Evolutionary conservation across 2,113 vertebrate species (phyloP), one percentile per base, ranked within the genome.

Genomic region (Eubucco bourcierii): DNA sequence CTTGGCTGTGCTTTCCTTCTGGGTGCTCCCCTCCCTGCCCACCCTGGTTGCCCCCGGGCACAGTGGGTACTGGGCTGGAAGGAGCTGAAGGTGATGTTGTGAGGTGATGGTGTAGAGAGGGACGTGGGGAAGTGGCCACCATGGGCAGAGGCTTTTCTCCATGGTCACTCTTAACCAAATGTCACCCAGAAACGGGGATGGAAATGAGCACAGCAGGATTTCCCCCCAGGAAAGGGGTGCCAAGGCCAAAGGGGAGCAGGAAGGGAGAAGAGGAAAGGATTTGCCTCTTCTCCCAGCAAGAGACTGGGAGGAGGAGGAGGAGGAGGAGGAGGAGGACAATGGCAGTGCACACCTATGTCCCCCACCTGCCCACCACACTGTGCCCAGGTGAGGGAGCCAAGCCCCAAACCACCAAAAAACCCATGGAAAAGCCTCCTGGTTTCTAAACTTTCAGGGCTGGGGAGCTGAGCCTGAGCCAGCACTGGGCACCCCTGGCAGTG

Each of bases 401-500:
- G 13, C 34, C 91, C 70, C 65, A 4, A 39, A 59, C 77, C 19
- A 15, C 39, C 29, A 41, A 61, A 82, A 72, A n/a, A 24, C 19
- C 46, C 20, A 6, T 77, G 39, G 33, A 58, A 92, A 63, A 90
- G 9, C 52, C 46, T 67, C 41, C 5, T 13, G 10, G 39, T 74
- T 53, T 77, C 41, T 80, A 9, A 50, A 31, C 47, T 63, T 25
- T 10, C 10, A 13, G n/a, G 55, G 27, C 46, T 86, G 84, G 80
- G 91, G 77, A 86, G 68, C 77, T 70, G 25, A 53, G 34, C 56
- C 65, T 80, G 75, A 14, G 78, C 65, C 68, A 25, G 46, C 41
- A 4, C 34, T 17, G 34, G 60, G 70, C 25, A 47, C 7, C 19
- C 0, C 3, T 70, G 60, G 70, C 66, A 29, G 55, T 0, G 0